Evolutionary conservation across 2,797 vertebrate genomes (phyloP).

Genomic region (Chlorospingus flavigularis): DNA sequence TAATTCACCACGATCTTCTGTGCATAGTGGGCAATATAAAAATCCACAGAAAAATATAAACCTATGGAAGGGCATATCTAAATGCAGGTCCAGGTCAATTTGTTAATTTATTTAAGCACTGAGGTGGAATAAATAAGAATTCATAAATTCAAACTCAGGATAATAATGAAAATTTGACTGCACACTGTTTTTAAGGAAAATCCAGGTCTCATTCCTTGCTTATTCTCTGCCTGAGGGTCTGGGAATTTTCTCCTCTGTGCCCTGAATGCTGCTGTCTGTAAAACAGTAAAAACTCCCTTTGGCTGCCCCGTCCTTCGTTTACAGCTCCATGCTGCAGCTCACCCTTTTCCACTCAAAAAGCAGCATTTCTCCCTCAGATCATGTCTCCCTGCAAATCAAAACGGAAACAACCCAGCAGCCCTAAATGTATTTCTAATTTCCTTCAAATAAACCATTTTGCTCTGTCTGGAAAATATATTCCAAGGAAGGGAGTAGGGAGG

Average conservation of each 20-base stretch:
- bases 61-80: fast-evolving
- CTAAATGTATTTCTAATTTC: conserved; percentile 54
- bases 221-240: not conserved
- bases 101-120: not conserved
- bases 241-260: not conserved
- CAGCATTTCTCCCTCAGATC: conserved; percentile 1
- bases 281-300: not conserved
- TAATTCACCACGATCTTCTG: not conserved
- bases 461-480: conserved; percentile 20
- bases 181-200: not conserved
- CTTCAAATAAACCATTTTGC: conserved; percentile 47
- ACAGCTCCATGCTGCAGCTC: not conserved
- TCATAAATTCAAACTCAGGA: not conserved
- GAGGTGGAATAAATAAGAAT: not conserved
- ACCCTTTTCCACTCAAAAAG: not conserved
- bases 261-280: not conserved
- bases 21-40: fast-evolving
- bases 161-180: not conserved
- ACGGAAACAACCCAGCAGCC: conserved; percentile 55
- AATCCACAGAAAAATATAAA: not conserved
- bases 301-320: not conserved
- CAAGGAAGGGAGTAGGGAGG: not conserved
- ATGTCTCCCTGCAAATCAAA: conserved; percentile 5
- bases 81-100: not conserved
- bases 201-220: not conserved